Conservation (phyloP, 2,113 vertebrate genomes). For the Micronisus gabar region DNA sequence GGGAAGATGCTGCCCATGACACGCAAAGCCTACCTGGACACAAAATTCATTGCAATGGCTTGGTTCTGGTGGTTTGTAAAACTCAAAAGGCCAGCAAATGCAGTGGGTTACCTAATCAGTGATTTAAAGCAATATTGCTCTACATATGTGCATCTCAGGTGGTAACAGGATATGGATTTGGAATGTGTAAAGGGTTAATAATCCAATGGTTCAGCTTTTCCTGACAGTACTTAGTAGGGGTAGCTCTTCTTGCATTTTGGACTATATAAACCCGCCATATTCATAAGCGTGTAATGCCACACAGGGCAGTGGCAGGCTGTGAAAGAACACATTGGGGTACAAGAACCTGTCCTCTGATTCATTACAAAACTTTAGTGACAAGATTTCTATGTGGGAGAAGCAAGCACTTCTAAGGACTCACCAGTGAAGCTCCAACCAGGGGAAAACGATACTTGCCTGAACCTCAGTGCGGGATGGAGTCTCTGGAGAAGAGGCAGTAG, state of each 20-base stretch:
- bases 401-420: not conserved
- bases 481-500: not conserved
- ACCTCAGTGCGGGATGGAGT: not conserved
- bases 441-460: not conserved
- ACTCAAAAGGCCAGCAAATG: not conserved
- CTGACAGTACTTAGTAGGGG: not conserved
- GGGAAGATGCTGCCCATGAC: not conserved
- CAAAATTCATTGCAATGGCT: not conserved
- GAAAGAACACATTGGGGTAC: not conserved
- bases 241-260: not conserved
- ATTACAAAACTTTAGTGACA: not conserved
- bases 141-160: too few species aligned
- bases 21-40: not conserved
- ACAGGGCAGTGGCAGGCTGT: not conserved
- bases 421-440: not conserved
- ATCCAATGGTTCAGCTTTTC: not conserved
- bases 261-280: fast-evolving
- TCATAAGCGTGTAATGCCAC: not conserved
- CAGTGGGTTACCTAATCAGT: not conserved
- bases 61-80: not conserved
- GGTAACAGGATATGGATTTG: not conserved
- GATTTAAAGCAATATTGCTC: not conserved
- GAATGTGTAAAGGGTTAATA: not conserved
- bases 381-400: fast-evolving
- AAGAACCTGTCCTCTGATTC: not conserved